phyloP scores from a whole-genome alignment of 2,797 vertebrate species.

The Sarcophilus harrisii region DNA sequence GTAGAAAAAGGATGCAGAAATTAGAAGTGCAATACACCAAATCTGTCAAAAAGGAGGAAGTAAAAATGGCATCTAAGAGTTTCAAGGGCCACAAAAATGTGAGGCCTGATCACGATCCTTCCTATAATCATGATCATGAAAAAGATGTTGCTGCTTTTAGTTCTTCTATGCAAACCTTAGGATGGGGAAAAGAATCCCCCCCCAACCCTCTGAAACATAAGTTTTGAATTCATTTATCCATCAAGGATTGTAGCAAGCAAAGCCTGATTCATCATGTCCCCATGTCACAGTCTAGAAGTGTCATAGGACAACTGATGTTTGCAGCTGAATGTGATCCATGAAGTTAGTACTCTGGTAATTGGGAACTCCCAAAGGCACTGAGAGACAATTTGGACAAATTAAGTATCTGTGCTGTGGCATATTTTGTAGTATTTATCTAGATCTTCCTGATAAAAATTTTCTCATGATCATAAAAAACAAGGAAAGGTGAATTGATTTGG shows the following conservation, averaged over 20 bases:
- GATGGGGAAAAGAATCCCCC: constrained; percentile 13
- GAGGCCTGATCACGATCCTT: constrained; percentile 49
- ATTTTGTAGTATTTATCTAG: constrained; percentile 96
- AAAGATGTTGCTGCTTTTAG: not conserved
- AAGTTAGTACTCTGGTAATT: constrained; percentile 97
- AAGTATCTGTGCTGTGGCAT: constrained; percentile 91
- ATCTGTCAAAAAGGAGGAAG: not conserved
- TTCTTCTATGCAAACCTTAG: not conserved
- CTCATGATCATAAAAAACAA: constrained; percentile 95
- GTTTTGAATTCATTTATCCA: constrained; percentile 89
- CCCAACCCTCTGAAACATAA: constrained; percentile 63
- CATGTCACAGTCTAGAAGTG: constrained; percentile 95
- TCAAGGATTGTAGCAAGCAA: constrained; percentile 95
- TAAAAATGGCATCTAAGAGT: not conserved
- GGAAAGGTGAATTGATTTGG: constrained; percentile 96
- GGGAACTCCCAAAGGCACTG: constrained; percentile 98
- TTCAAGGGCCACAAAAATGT: constrained; percentile 61
- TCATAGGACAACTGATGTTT: constrained; percentile 97
- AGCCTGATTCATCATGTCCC: constrained; percentile 97
- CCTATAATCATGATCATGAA: constrained; percentile 5
- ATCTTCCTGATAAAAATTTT: constrained; percentile 97
- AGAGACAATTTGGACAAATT: constrained; percentile 97
- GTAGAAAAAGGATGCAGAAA: constrained; percentile 16
- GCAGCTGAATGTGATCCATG: constrained; percentile 96
- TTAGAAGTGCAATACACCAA: not conserved